Percentiles rank a stretch among this genome's conserved stretches.
These are phyloP conservation scores for Salminus brasiliensis DNA, from an alignment of 2,113 vertebrate species.

Conservation along the genomic window DNA sequence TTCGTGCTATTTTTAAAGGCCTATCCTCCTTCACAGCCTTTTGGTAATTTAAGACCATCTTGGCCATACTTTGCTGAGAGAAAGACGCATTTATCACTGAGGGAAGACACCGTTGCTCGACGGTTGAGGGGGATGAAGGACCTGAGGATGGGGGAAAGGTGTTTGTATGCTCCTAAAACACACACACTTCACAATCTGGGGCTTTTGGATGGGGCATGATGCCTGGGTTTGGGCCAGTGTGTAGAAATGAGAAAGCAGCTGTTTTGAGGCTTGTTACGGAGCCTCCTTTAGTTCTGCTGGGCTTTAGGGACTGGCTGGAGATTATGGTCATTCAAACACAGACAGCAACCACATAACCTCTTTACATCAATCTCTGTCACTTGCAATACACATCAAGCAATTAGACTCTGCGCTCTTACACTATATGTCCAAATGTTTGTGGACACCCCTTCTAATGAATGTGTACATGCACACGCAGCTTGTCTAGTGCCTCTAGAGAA, in stretches of 20 bases:
- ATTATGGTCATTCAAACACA: neutral
- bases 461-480: too few relatives aligned
- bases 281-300: neutral
- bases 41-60: conserved; percentile 74
- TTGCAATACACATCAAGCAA: too few relatives aligned
- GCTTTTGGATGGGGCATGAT: neutral
- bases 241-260: conserved; percentile 12
- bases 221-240: neutral
- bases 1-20: conserved; percentile 73
- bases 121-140: too few relatives aligned
- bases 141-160: neutral
- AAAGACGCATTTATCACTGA: conserved; percentile 71
- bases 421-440: too few relatives aligned
- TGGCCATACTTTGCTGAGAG: conserved; percentile 60
- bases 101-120: conserved; percentile 69
- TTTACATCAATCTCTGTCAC: neutral
- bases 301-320: neutral
- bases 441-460: too few relatives aligned
- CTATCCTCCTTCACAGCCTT: conserved; percentile 57
- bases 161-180: neutral
- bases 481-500: too few relatives aligned
- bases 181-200: neutral
- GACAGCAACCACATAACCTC: neutral
- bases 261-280: neutral
- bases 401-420: too few relatives aligned